Evolutionary conservation across 2,113 vertebrate genomes (phyloP), one percentile per base, ranked within the genome.

Genomic region (Sinocyclocheilus maitianheensis): DNA sequence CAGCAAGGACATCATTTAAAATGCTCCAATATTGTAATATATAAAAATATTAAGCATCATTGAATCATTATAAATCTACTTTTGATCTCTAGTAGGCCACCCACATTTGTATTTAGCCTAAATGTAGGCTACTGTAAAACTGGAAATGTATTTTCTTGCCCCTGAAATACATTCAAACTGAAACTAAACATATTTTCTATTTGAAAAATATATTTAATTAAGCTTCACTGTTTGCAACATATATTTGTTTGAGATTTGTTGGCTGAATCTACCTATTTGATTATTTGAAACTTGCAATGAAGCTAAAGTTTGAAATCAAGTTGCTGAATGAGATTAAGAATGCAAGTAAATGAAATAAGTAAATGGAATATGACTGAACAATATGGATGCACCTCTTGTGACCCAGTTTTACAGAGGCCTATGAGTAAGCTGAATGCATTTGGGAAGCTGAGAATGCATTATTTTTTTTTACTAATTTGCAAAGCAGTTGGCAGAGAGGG

Each of bases 401-500:
- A 86, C 81, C 67, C 24, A 37, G 53, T 81, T 86, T 83, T 26
- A 81, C 77, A 16, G 26, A 30, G 22, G 18, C 16, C 30, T 37
- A 34, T 75, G 67, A 85, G 76, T 85, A 69, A 60, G 83, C 62
- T 53, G 58, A 75, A 30, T 55, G 81, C 60, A 65, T 88, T 84
- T 77, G 77, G 78, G 43, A 79, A 84, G 79, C 55, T 84, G 74
- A 85, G 75, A 87, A 53, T 58, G 65, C 77, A 74, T 43, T 81
- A 30, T 69, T 72, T 77, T 69, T 72, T 77, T 81, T 60, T 78
- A 63, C 65, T 69, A 76, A 60, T 72, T 86, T 51, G 55, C 71
- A 74, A 63, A 75, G 63, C 51, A 24, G 18, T 74, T 71, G 83
- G 74, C 63, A 62, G 53, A 12, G 78, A 78, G 78, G 78, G 85